Conservation (phyloP, 2,888 invertebrate species). For the Deilephila porcellus region DNA sequence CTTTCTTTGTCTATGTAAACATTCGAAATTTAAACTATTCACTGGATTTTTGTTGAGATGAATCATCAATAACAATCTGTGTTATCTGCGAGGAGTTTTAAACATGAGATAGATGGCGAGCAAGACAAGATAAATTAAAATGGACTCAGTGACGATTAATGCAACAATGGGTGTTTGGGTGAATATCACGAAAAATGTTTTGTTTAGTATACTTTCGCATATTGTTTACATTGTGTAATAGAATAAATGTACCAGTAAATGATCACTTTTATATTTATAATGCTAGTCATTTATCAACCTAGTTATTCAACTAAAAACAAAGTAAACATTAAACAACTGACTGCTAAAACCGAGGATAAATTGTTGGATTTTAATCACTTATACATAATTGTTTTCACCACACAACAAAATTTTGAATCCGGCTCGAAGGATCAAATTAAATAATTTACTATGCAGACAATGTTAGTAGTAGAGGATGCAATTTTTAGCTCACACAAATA, state of each 20-base stretch:
- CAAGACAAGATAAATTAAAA: not conserved
- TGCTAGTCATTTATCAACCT: not conserved
- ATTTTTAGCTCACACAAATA: too few relatives aligned
- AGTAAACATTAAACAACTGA: too few relatives aligned
- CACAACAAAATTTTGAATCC: too few relatives aligned
- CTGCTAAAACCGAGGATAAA: too few relatives aligned
- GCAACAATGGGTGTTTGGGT: not conserved
- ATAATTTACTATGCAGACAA: too few relatives aligned
- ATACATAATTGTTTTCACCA: too few relatives aligned
- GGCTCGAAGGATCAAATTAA: too few relatives aligned
- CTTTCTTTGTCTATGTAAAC: conserved; percentile 21
- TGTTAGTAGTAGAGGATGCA: too few relatives aligned
- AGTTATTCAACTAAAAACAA: too few relatives aligned
- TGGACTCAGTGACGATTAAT: not conserved
- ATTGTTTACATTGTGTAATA: not conserved
- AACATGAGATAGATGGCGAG: not conserved
- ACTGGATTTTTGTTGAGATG: not conserved
- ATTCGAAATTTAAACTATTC: conserved; percentile 16
- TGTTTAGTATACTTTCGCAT: not conserved
- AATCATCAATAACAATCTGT: conserved; percentile 6
- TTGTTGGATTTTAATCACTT: too few relatives aligned
- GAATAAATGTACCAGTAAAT: not conserved
- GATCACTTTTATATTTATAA: not conserved
- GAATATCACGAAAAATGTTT: not conserved
- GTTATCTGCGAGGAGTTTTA: not conserved